Conservation (phyloP, 1,140 invertebrate species). For the Drosophila punjabiensis region DNA sequence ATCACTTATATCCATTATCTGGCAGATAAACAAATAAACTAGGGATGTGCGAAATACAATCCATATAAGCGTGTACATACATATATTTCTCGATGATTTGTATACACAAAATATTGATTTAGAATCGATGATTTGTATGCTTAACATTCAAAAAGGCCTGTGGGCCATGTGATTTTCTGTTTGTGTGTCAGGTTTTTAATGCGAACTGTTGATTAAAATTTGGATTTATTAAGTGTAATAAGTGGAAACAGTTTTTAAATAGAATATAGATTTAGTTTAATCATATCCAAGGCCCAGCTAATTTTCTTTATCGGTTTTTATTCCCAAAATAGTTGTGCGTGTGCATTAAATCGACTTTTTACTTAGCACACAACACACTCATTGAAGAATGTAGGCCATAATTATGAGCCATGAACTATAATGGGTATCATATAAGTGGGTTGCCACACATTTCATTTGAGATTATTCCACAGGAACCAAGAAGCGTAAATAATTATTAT, state of each 20-base stretch:
- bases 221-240: neutral
- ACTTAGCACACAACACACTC: constrained; percentile 2
- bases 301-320: constrained; percentile 8
- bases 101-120: constrained; percentile 50
- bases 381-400: constrained; percentile 11
- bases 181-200: constrained; percentile 4
- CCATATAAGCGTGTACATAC: constrained; percentile 47
- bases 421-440: constrained; percentile 3
- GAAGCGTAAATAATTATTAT: constrained; percentile 4
- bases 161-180: constrained; percentile 29
- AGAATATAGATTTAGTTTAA: neutral
- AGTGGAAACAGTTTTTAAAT: neutral
- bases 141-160: constrained; percentile 13
- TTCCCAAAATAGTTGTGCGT: constrained; percentile 43
- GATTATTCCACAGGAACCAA: neutral
- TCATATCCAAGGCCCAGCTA: neutral
- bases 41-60: constrained; percentile 46
- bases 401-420: constrained; percentile 20
- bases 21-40: constrained; percentile 32
- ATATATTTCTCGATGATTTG: constrained; percentile 42
- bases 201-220: neutral
- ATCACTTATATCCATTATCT: constrained; percentile 24
- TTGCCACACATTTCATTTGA: neutral
- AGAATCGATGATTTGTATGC: constrained; percentile 38
- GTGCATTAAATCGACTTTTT: constrained; percentile 32